Evolutionary conservation across 2,888 invertebrate species (phyloP).

Genomic region (Alsophila aescularia): DNA sequence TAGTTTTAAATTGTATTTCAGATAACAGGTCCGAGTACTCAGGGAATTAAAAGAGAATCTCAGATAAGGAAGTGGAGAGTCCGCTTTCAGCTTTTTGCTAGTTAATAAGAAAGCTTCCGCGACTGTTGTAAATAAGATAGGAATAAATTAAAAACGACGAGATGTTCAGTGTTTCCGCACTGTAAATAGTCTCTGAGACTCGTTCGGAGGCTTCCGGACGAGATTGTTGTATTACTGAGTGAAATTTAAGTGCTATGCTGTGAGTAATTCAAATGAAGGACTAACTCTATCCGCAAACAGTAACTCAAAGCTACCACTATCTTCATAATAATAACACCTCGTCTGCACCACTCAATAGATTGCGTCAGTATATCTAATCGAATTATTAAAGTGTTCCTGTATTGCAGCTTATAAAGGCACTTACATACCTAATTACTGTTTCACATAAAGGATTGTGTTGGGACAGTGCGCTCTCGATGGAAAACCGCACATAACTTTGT

Average conservation of each 20-base stretch:
- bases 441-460: too few species aligned
- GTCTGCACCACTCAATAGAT: too few species aligned
- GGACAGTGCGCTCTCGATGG: too few species aligned
- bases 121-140: slow-evolving; percentile 28
- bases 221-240: background rate
- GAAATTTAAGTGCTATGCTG: slow-evolving; percentile 6
- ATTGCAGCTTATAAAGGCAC: too few species aligned
- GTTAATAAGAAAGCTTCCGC: slow-evolving; percentile 27
- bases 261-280: slow-evolving; percentile 7
- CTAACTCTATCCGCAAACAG: too few species aligned
- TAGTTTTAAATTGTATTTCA: slow-evolving; percentile 6
- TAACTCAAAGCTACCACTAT: too few species aligned
- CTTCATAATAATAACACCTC: too few species aligned
- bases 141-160: slow-evolving; percentile 36
- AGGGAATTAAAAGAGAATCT: slow-evolving; percentile 47
- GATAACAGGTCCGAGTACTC: slow-evolving; percentile 42
- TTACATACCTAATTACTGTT: too few species aligned
- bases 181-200: slow-evolving; percentile 8
- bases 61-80: slow-evolving; percentile 25
- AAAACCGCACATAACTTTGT: too few species aligned
- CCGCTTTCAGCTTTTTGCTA: slow-evolving; percentile 21
- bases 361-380: too few species aligned
- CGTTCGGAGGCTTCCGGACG: background rate
- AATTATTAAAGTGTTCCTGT: too few species aligned
- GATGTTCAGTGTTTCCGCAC: slow-evolving; percentile 14